Conservation (phyloP, 2,888 invertebrate genomes). For the Micoletzkya japonica region DNA sequence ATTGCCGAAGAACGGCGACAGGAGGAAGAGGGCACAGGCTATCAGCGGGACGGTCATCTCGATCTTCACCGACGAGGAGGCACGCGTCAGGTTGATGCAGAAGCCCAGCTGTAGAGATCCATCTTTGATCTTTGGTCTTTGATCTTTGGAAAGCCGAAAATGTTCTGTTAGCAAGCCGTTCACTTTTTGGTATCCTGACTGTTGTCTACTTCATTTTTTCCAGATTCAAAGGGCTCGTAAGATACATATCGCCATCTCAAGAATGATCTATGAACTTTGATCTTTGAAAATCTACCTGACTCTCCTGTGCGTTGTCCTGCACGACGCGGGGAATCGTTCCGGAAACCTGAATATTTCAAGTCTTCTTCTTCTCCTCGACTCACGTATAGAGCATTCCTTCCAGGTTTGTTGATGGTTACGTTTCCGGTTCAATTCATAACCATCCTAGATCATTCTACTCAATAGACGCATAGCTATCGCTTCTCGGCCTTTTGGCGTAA, state of each 20-base stretch:
- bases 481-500: too few relatives aligned
- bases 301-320: constrained; percentile 52
- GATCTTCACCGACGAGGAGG: constrained; percentile 54
- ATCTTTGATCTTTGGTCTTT: not conserved
- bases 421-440: too few relatives aligned
- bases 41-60: constrained; percentile 57
- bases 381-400: too few relatives aligned
- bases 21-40: constrained; percentile 55
- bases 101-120: constrained; percentile 53
- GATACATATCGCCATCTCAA: not conserved
- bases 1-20: constrained; percentile 56
- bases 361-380: too few relatives aligned
- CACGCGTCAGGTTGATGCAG: constrained; percentile 60
- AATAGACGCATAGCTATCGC: too few relatives aligned
- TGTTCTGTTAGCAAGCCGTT: too few relatives aligned
- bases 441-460: too few relatives aligned
- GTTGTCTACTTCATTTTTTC: too few relatives aligned
- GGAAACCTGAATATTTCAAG: too few relatives aligned
- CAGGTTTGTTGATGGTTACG: too few relatives aligned
- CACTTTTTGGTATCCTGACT: too few relatives aligned
- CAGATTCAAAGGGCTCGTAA: not conserved
- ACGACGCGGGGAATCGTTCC: constrained; percentile 56
- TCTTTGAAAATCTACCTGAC: constrained; percentile 47
- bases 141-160: too few relatives aligned
- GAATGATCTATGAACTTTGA: not conserved